These are phyloP conservation scores for Eupithecia exiguata DNA, from an alignment of 2,888 invertebrate species.

Conservation along the genomic window DNA sequence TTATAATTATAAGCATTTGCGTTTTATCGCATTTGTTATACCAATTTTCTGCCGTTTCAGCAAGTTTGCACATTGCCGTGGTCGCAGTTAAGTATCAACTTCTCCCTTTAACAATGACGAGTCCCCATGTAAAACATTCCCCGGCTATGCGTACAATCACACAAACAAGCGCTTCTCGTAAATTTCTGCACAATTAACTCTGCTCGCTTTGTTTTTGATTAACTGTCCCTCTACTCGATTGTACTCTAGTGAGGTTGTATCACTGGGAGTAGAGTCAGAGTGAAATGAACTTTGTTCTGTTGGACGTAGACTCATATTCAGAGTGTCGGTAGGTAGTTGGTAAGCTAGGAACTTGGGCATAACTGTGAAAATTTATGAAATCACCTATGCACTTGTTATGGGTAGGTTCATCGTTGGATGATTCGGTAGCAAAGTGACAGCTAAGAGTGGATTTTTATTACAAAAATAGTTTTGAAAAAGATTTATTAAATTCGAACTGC, in stretches of 20 bases:
- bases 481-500: background rate
- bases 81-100: background rate
- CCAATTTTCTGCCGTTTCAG: too few species aligned
- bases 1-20: too few species aligned
- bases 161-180: constrained; percentile 45
- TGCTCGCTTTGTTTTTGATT: constrained; percentile 59
- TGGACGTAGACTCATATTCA: background rate
- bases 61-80: too few species aligned
- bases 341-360: background rate
- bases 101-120: background rate
- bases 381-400: background rate
- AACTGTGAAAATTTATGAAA: background rate
- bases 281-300: background rate
- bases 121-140: background rate
- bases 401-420: background rate
- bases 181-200: constrained; percentile 61
- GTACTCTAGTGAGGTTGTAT: constrained; percentile 18
- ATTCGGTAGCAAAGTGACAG: background rate
- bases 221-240: constrained; percentile 51
- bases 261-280: constrained; percentile 16
- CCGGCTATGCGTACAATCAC: constrained; percentile 26
- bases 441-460: too few species aligned
- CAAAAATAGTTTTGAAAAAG: too few species aligned
- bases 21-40: too few species aligned
- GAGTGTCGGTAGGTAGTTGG: background rate